Percentiles rank a stretch among this genome's conserved stretches.
Evolutionary conservation across 1,140 invertebrate species (phyloP).

Genomic region (Zophobas morio): DNA sequence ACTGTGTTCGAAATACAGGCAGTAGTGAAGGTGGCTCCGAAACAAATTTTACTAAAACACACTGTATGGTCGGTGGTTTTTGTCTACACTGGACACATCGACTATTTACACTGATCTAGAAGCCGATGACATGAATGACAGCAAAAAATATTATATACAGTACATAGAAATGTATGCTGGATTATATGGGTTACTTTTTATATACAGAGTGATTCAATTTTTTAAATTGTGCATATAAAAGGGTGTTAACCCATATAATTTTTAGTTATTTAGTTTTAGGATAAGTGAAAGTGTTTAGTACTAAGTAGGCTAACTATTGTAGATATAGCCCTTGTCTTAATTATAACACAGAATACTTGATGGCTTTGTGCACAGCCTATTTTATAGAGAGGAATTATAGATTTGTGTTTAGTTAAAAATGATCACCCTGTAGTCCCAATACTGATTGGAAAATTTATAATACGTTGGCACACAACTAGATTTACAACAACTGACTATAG

Average conservation of each 20-base stretch:
- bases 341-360: conserved; percentile 51
- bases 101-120: conserved; percentile 37
- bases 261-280: background rate
- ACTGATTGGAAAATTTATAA: background rate
- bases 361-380: conserved; percentile 50
- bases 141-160: conserved; percentile 26
- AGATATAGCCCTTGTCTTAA: conserved; percentile 17
- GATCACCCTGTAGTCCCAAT: conserved; percentile 19
- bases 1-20: conserved; percentile 7
- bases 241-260: too few species aligned
- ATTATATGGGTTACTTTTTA: background rate
- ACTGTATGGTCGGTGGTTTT: background rate
- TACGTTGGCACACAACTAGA: background rate
- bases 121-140: conserved; percentile 15
- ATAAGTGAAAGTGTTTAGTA: conserved; percentile 29
- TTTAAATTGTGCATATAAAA: too few species aligned
- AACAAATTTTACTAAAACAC: background rate
- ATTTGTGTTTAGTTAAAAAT: conserved; percentile 14
- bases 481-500: background rate
- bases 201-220: background rate
- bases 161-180: conserved; percentile 5
- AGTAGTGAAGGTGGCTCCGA: background rate
- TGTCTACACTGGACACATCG: background rate
- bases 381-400: conserved; percentile 14
- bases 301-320: conserved; percentile 15